Base-by-base conservation (phyloP, 64 coral and sea anemone genomes). In the Exaiptasia diaphana region DNA sequence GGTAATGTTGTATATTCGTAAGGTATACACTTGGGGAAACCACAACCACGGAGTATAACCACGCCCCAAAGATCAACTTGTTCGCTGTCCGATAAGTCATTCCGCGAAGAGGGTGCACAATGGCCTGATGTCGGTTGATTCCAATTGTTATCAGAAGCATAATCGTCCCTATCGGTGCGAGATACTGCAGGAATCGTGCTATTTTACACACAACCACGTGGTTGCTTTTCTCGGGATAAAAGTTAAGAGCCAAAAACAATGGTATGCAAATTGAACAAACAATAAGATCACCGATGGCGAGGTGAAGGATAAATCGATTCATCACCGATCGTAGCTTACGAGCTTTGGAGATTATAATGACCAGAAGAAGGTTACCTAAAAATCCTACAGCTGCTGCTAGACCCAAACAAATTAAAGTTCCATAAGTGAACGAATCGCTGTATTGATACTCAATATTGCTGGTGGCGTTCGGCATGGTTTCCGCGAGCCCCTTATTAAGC, bases 281-380 rank as follows among this genome's bases (percentile, higher is more conserved):
- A 14, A 94, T 83, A 62, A 94, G 54, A 24, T 94, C 91, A 24
- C 91, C 87, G 26, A 94, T 67, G 0, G 91, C 91, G 18, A 94
- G 82, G 59, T 94, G 91, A 0, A 94, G 35, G 14, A 94, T 88
- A 44, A 94, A 94, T 8, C 91, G 91, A 33, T 94, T 94, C 91
- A 94, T 94, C 23, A 94, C 91, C 18, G 91, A 89, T 1, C 80
- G 86, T 4, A 94, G 29, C 67, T 94, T 94, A 22, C 87, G 88
- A 9, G 91, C 86, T 73, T 71, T 57, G 35, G 74, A 50, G n/a
- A 94, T 89, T 2, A 94, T 84, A 4, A 71, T 84, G 3, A 94
- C 64, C 0, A 94, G 77, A 56, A 94, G 86, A 26, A 26, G 72
- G 32, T 94, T 94, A 3, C 91, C 91, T 11, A 89, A n/a, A 20